Conservation (phyloP, 1,140 invertebrate genomes). For the Nautilus pompilius region DNA sequence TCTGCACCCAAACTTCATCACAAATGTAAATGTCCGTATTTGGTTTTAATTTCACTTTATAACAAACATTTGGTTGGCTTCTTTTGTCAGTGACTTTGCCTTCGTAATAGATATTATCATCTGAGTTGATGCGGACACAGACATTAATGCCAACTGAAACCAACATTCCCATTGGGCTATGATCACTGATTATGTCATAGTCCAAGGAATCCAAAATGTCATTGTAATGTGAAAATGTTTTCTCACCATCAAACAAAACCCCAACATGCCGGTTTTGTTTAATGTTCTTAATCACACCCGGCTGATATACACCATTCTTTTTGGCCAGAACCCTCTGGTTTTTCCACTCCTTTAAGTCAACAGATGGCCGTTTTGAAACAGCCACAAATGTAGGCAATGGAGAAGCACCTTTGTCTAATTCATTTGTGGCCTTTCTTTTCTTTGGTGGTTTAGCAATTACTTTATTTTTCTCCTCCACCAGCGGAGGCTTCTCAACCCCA, state of each 20-base stretch:
- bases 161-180: slow-evolving; percentile 79
- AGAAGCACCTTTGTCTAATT: slow-evolving; percentile 22
- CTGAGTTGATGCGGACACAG: slow-evolving; percentile 60
- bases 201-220: slow-evolving; percentile 69
- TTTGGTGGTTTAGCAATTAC: slow-evolving; percentile 52
- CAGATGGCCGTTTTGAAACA: slow-evolving; percentile 35
- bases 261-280: slow-evolving; percentile 66
- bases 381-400: slow-evolving; percentile 7
- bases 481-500: not conserved
- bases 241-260: slow-evolving; percentile 71
- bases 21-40: slow-evolving; percentile 23
- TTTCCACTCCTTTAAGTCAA: slow-evolving; percentile 87
- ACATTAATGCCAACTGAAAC: slow-evolving; percentile 66
- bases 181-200: slow-evolving; percentile 88
- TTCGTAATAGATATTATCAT: slow-evolving; percentile 74
- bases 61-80: slow-evolving; percentile 70
- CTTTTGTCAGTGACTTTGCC: slow-evolving; percentile 73
- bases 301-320: slow-evolving; percentile 75
- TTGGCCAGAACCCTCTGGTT: slow-evolving; percentile 87
- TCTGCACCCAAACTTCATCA: slow-evolving; percentile 62
- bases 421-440: slow-evolving; percentile 46
- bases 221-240: slow-evolving; percentile 62
- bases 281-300: slow-evolving; percentile 70
- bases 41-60: slow-evolving; percentile 69
- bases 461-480: slow-evolving; percentile 9